Percentiles rank a stretch among this genome's conserved stretches.
Conservation (phyloP, 2,888 invertebrate species). For the Melanophora roralis region DNA sequence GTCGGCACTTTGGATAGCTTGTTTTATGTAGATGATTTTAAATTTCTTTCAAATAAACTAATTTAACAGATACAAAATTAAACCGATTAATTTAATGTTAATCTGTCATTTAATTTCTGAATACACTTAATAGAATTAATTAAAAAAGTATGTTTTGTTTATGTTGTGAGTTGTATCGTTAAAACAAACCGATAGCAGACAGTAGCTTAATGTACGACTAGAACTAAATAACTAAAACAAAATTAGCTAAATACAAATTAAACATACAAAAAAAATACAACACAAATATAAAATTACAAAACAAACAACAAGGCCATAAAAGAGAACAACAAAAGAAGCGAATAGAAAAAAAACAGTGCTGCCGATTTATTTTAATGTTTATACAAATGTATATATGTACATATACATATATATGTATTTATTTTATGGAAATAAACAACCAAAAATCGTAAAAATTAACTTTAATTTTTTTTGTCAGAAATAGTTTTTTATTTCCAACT, state of each 20-base stretch:
- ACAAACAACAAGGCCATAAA: constrained; percentile 69
- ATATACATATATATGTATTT: too few relatives aligned
- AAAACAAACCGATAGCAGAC: constrained; percentile 4
- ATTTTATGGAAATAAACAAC: too few relatives aligned
- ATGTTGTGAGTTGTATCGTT: background rate
- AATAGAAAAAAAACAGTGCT: constrained; percentile 59
- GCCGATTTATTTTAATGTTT: background rate
- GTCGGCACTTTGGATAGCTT: background rate
- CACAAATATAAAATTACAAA: constrained; percentile 62
- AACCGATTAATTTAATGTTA: constrained; percentile 24
- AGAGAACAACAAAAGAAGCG: constrained; percentile 64
- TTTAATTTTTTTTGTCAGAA: too few relatives aligned
- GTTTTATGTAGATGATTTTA: background rate
- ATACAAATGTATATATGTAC: too few relatives aligned
- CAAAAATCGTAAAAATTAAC: too few relatives aligned
- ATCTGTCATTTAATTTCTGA: too few relatives aligned
- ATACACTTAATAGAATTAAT: background rate
- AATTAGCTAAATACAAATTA: constrained; percentile 67
- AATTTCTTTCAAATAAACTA: background rate
- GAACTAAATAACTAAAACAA: constrained; percentile 74
- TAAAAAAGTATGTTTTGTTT: background rate
- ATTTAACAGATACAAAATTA: background rate
- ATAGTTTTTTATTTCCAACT: too few relatives aligned
- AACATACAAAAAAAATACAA: constrained; percentile 11
- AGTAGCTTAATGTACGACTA: constrained; percentile 67